Evolutionary conservation across 2,113 vertebrate species (phyloP), one percentile per base, ranked within the genome.

Genomic region (Rhinolophus ferrumequinum): DNA sequence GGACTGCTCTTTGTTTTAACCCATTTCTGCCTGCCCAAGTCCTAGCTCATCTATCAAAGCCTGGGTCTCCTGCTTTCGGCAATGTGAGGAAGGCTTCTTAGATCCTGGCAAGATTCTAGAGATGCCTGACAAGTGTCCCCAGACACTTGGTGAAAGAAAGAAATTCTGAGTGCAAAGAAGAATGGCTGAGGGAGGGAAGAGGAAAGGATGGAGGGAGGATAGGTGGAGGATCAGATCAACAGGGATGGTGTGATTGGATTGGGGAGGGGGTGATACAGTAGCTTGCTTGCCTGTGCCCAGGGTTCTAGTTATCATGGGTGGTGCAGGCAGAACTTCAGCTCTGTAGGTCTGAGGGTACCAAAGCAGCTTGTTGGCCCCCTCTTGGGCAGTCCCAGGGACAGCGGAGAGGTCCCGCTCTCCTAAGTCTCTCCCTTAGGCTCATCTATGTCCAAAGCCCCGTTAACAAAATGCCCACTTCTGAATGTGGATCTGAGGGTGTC

Each of bases 21-120:
- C 52, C 67, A 60, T 50, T 67, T 89, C 90, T 88, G 81, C 16
- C 54, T 85, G 52, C 67, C 66, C 33, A 81, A 66, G 33, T 70
- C 70, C 58, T 15, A 21, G 58, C 47, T 44, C 76, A 41, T 50
- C 33, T 21, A 6, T 75, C 66, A 58, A 95, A 88, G 35, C 72
- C 41, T 88, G 54, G 14, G 22, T 50, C 41, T 77, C 30, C 26
- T 6, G 73, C 79, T 95, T 82, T 88, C 77, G 82, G 52, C 66
- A 87, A n/a, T 50, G 73, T 1, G 77, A 90, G 28, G 66, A 88
- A 69, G 81, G 60, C 72, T 94, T 93, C 76, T 62, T 93, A 54
- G 83, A 91, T 92, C 10, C 66, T 93, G 52, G 77, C 58, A 84
- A 90, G 77, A 75, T 82, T 70, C 54, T 93, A 64, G 38, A 87